Conservation (phyloP, 2,797 vertebrate species). For the Chelon auratus region DNA sequence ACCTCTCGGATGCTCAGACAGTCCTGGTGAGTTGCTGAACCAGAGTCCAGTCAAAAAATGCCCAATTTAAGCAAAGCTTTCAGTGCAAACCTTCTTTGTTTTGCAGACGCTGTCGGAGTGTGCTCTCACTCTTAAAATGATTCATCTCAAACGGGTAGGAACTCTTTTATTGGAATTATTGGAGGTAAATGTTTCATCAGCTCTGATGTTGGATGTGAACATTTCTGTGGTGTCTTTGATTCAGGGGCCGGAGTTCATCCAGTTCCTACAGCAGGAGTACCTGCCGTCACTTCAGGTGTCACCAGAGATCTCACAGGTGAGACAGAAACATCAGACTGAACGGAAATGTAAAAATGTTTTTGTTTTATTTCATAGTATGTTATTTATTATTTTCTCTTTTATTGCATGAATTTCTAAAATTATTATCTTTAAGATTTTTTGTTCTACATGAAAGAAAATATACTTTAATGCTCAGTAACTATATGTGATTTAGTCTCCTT, state of each 20-base stretch:
- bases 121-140: constrained; percentile 94
- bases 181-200: not conserved
- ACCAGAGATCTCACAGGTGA: constrained; percentile 96
- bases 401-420: too few relatives aligned
- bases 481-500: too few relatives aligned
- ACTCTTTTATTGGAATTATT: rapidly evolving
- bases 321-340: not conserved
- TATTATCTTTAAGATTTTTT: too few relatives aligned
- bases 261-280: constrained; percentile 96
- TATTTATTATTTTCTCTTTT: too few relatives aligned
- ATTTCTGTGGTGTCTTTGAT: not conserved
- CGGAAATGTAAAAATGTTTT: too few relatives aligned
- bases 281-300: constrained; percentile 95
- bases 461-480: too few relatives aligned
- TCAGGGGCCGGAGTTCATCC: constrained; percentile 95
- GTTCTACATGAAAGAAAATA: too few relatives aligned
- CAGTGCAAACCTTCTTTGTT: constrained; percentile 12
- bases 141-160: constrained; percentile 97
- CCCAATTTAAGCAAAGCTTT: not conserved
- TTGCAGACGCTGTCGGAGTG: constrained; percentile 95
- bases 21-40: constrained; percentile 87
- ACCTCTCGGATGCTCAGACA: constrained; percentile 96
- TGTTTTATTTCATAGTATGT: too few relatives aligned
- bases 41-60: not conserved
- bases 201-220: not conserved